Conservation (phyloP, 2,797 vertebrate species). For the Hirundo rustica region DNA sequence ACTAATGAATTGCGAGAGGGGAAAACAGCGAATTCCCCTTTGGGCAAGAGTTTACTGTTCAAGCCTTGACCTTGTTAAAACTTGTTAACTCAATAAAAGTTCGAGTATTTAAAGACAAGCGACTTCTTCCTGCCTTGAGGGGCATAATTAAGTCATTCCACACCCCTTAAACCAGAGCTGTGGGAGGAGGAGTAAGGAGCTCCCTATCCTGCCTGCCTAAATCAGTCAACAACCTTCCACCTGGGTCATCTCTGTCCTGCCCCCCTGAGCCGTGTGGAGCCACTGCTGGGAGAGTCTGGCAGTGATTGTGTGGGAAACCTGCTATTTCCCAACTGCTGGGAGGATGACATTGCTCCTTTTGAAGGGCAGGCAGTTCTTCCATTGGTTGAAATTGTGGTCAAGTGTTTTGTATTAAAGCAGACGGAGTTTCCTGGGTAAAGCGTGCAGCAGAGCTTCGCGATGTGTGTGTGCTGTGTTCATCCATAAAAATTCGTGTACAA, state of each 20-base stretch:
- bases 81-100: constrained; percentile 58
- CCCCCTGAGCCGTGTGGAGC: not conserved
- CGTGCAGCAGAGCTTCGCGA: rapidly evolving
- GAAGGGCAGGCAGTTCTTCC: not conserved
- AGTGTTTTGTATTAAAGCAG: not conserved
- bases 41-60: constrained; percentile 12
- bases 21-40: not conserved
- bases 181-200: not conserved
- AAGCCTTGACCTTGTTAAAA: constrained; percentile 62
- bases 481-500: not conserved
- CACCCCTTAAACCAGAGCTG: constrained; percentile 4
- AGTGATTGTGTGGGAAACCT: not conserved
- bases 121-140: constrained; percentile 61
- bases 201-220: not conserved
- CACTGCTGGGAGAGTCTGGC: not conserved
- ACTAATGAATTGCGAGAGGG: not conserved
- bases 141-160: constrained; percentile 47
- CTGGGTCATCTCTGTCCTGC: not conserved
- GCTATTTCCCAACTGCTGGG: not conserved
- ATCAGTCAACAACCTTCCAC: not conserved
- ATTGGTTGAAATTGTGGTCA: not conserved
- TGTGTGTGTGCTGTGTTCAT: not conserved
- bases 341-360: not conserved
- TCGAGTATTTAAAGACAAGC: constrained; percentile 45
- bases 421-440: not conserved